Evolutionary conservation across 2,888 invertebrate species (phyloP).

Genomic region (Acrobasis repandana): DNA sequence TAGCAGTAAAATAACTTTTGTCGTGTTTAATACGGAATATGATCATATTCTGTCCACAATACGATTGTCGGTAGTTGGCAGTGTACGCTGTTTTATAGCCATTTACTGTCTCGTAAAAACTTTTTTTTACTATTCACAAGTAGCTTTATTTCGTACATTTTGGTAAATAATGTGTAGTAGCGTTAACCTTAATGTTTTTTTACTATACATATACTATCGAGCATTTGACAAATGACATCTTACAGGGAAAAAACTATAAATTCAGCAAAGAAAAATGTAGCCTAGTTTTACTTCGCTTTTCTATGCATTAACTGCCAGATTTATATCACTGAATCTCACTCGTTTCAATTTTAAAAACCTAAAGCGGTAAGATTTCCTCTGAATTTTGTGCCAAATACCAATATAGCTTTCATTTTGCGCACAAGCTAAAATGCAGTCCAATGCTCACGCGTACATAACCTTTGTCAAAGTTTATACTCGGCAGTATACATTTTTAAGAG

Average conservation of each 20-base stretch:
- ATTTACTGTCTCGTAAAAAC: not conserved
- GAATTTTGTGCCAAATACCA: slow-evolving; percentile 5
- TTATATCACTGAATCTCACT: not conserved
- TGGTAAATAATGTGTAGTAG: too few relatives aligned
- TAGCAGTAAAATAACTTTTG: not conserved
- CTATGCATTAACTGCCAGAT: not conserved
- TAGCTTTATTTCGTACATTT: not conserved
- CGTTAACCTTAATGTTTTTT: too few relatives aligned
- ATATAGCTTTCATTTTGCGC: not conserved
- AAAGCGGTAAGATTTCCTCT: not conserved
- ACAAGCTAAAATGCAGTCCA: slow-evolving; percentile 8
- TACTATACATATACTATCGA: too few relatives aligned
- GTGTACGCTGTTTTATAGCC: not conserved
- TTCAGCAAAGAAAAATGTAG: too few relatives aligned
- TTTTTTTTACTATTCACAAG: not conserved
- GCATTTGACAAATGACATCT: too few relatives aligned
- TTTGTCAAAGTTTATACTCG: slow-evolving; percentile 11
- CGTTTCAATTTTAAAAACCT: not conserved
- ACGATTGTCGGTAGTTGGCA: not conserved
- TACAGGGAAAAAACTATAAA: too few relatives aligned
- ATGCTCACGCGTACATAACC: slow-evolving; percentile 13
- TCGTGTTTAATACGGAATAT: not conserved
- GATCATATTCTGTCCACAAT: not conserved
- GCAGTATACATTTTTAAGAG: slow-evolving; percentile 11
- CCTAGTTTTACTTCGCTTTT: too few relatives aligned